phyloP scores from a whole-genome alignment of 2,113 vertebrate species.

The Solea senegalensis region DNA sequence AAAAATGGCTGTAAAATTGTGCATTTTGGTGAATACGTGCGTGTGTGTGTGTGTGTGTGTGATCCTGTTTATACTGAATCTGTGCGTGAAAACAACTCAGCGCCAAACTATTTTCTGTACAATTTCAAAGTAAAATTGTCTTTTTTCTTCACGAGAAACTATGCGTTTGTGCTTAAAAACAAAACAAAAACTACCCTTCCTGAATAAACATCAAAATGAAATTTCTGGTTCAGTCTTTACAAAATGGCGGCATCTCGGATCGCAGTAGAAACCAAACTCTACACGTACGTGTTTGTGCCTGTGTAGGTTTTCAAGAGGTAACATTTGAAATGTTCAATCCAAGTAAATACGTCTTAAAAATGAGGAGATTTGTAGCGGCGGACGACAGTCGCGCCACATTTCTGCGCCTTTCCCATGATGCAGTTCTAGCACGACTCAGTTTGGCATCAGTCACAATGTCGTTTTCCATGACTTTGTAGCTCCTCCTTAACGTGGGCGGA shows the following conservation, averaged over 20 bases:
- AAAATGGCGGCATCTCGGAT: background rate
- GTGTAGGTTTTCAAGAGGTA: background rate
- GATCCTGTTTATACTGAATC: background rate
- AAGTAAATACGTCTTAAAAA: background rate
- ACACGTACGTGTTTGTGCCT: background rate
- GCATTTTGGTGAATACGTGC: slow-evolving; percentile 10
- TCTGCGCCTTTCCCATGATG: too few species aligned
- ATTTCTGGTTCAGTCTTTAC: background rate
- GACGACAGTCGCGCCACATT: too few species aligned
- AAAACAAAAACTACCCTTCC: too few species aligned
- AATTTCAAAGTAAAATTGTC: too few species aligned
- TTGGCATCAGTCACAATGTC: too few species aligned
- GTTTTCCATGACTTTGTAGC: too few species aligned
- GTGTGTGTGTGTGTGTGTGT: background rate
- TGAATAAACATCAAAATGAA: too few species aligned
- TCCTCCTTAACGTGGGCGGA: too few species aligned
- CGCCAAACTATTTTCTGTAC: too few species aligned
- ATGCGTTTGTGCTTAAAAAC: too few species aligned
- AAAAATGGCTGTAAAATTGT: slow-evolving; percentile 33
- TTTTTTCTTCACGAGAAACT: too few species aligned
- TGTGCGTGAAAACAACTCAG: background rate
- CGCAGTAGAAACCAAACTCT: background rate
- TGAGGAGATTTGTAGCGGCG: slow-evolving; percentile 18
- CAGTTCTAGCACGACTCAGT: too few species aligned
- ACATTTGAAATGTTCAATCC: slow-evolving; percentile 17